Percentiles rank a stretch among this genome's conserved stretches.
Conservation (phyloP, 2,888 invertebrate species). For the Ptychoptera contaminata region DNA sequence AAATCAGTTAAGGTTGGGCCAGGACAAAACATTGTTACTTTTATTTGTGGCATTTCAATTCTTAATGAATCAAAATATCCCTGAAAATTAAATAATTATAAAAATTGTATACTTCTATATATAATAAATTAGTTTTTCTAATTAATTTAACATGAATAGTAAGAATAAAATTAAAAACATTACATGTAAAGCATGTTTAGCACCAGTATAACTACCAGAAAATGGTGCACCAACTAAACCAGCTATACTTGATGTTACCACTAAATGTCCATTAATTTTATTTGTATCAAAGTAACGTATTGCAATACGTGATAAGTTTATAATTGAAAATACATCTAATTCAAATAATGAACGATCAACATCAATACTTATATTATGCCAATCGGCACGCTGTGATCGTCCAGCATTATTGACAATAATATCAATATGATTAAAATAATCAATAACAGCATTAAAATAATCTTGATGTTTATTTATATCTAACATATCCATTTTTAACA, state of each 20-base stretch:
- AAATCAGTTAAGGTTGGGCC: constrained; percentile 62
- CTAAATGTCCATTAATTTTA: constrained; percentile 46
- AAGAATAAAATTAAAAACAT: constrained; percentile 9
- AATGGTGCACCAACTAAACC: constrained; percentile 50
- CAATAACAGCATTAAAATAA: constrained; percentile 42
- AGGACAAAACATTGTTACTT: constrained; percentile 55
- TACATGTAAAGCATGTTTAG: constrained; percentile 65
- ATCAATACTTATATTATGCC: constrained; percentile 49
- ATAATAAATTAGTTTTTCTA: not conserved
- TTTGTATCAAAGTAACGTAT: constrained; percentile 42
- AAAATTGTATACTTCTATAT: not conserved
- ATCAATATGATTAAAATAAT: constrained; percentile 56
- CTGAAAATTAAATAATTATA: constrained; percentile 28
- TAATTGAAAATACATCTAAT: constrained; percentile 56
- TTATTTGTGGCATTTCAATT: constrained; percentile 35
- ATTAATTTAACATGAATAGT: not conserved
- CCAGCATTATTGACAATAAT: constrained; percentile 72
- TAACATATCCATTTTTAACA: constrained; percentile 51
- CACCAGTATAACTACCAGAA: constrained; percentile 53
- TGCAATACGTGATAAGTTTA: constrained; percentile 53
- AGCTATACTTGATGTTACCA: constrained; percentile 56
- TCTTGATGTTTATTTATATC: constrained; percentile 41
- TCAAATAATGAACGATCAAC: constrained; percentile 64
- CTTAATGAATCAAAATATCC: constrained; percentile 58
- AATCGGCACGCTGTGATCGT: constrained; percentile 55